phyloP scores from a whole-genome alignment of 2,797 vertebrate species.

The Mastacembelus armatus region DNA sequence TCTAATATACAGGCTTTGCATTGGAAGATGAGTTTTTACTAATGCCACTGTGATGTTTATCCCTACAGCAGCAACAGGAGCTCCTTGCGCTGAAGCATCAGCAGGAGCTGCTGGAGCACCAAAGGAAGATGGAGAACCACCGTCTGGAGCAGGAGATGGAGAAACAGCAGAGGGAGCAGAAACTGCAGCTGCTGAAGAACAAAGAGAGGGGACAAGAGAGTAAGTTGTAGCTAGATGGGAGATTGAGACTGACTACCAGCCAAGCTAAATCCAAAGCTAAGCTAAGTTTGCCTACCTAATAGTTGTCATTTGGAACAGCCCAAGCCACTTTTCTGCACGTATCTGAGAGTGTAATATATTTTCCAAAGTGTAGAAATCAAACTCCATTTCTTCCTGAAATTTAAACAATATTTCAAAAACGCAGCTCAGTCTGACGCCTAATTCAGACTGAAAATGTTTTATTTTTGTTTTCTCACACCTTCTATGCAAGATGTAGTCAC shows the following conservation, averaged over 20 bases:
- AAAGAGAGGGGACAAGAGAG: slow-evolving; percentile 96
- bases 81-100: slow-evolving; percentile 94
- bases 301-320: not conserved
- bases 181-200: slow-evolving; percentile 93
- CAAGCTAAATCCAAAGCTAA: not conserved
- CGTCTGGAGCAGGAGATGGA: slow-evolving; percentile 94
- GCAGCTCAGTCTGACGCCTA: not conserved
- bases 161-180: slow-evolving; percentile 94
- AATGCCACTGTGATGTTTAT: not conserved
- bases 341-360: not conserved
- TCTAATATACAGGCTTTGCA: no score
- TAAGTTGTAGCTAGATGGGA: slow-evolving; percentile 73
- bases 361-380: not conserved
- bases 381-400: not conserved
- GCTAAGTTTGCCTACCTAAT: not conserved
- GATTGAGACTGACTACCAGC: not conserved
- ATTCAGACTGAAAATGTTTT: not conserved
- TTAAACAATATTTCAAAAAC: not conserved
- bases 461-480: slow-evolving; percentile 8
- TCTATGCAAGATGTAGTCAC: not conserved
- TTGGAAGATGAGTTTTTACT: not conserved
- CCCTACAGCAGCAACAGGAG: slow-evolving; percentile 92
- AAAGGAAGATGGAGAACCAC: slow-evolving; percentile 94
- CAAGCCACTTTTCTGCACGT: not conserved
- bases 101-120: slow-evolving; percentile 94